Base-by-base conservation (phyloP, 2,888 invertebrate species). In the Drosophila vallismaia region DNA sequence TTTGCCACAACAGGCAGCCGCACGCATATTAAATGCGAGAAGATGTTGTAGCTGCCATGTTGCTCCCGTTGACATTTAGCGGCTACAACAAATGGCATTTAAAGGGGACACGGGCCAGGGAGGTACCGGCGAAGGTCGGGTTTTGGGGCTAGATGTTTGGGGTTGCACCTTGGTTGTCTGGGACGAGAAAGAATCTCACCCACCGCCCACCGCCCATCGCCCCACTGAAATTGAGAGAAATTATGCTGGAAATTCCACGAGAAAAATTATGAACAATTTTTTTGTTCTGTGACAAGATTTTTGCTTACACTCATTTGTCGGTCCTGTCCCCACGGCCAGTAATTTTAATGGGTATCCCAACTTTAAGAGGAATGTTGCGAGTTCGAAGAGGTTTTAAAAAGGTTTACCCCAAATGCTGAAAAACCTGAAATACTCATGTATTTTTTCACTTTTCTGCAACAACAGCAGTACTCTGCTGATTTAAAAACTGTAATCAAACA, bases 61-160 rank as follows among this genome's bases (percentile, higher is more conserved):
- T 79, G 80, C 81, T 79, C 87, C 85, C 87, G 85, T 72, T 81
- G 81, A 81, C 81, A 81, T 81, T 81, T 86, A 84, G 64, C 79
- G 74, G 42, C 45, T 60, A 46, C 53, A 36, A 36, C 46, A 71
- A 58, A 51, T 46, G 46, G 36, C 10, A 44, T 44, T 44, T 29
- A 48, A 12, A 6, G 36, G 36, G 36, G 36, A n/a, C 36, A 36
- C 12, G 36, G 36, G 33, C 4, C 10, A 33, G n/a, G 33, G 6
- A 1, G 36, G n/a, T 45, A 49, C 46, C 14, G 52, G 53, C 10
- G 49, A 51, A 44, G 26, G 33, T 51, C 10, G 69, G 10, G 14
- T 36, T 38, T 52, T 52, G 70, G 12, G 7, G 31, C 12, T 40
- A 26, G 52, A 19, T 26, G 28, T 14, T 19, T 28, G 53, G 40